Conservation (phyloP, 1,140 invertebrate species). For the Drosophila santomea region DNA sequence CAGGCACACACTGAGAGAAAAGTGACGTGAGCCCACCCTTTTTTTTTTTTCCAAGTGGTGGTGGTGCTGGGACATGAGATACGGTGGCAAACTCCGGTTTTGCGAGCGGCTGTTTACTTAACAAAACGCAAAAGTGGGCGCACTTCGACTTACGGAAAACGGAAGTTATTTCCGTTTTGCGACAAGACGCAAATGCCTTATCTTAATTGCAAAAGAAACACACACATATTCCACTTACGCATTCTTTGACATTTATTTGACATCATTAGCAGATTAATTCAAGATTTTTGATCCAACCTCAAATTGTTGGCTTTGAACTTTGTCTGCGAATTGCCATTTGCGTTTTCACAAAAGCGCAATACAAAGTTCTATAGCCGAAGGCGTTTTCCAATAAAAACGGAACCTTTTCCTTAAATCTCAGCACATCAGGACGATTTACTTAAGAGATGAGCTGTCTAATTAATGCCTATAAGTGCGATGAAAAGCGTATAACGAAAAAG, state of each 20-base stretch:
- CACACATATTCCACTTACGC: not conserved
- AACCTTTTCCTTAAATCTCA: not conserved
- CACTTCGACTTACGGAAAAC: not conserved
- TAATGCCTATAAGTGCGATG: too few relatives aligned
- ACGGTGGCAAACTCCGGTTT: not conserved
- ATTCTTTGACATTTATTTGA: conserved; percentile 9
- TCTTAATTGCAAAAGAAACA: conserved; percentile 6
- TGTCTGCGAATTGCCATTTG: not conserved
- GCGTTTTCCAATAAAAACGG: not conserved
- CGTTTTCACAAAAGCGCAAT: not conserved
- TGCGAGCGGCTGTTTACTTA: not conserved
- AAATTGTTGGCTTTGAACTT: not conserved
- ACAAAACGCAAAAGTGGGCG: conserved; percentile 1
- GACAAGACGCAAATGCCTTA: not conserved
- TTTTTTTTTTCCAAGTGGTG: too few relatives aligned
- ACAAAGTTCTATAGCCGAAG: not conserved
- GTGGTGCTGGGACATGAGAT: too few relatives aligned
- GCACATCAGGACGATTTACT: too few relatives aligned
- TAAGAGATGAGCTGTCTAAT: too few relatives aligned
- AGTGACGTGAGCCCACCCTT: too few relatives aligned
- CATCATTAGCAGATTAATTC: not conserved
- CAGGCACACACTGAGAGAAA: conserved; percentile 6
- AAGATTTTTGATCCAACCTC: not conserved
- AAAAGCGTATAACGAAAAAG: too few relatives aligned
- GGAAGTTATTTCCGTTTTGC: conserved; percentile 1